Percentiles rank a stretch among this genome's conserved stretches.
These are phyloP conservation scores for Abrostola tripartita DNA, from an alignment of 2,888 invertebrate genomes.

Conservation along the genomic window DNA sequence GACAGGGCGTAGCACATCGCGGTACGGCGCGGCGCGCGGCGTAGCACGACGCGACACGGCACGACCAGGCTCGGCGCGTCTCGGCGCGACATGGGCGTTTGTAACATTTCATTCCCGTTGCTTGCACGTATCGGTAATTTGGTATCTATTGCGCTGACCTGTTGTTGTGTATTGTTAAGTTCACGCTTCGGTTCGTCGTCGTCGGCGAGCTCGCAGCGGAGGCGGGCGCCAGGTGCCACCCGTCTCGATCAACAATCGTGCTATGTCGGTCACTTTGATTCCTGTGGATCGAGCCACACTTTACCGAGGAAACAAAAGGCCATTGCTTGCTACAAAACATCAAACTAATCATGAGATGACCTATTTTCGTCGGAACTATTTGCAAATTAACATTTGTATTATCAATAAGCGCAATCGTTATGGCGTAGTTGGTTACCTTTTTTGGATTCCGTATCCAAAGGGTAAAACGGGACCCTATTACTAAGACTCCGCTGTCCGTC, in stretches of 20 bases:
- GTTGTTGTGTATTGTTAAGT: conserved; percentile 4
- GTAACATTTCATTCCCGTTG: no score
- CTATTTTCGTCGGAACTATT: conserved; percentile 16
- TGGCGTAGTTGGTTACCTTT: conserved; percentile 4
- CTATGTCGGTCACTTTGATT: not conserved
- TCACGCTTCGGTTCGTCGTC: conserved; percentile 1
- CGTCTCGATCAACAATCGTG: conserved; percentile 1
- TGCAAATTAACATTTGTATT: conserved; percentile 17
- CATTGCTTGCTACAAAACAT: not conserved
- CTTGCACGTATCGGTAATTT: no score
- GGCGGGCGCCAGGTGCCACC: conserved; percentile 19
- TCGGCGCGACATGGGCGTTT: no score
- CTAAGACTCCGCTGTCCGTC: no score
- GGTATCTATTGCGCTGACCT: not conserved
- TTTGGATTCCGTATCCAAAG: no score
- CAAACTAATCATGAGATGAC: conserved; percentile 12
- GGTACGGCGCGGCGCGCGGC: conserved; percentile 6
- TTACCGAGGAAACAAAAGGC: not conserved
- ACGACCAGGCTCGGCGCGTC: no score
- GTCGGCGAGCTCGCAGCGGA: not conserved
- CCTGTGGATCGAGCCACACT: not conserved
- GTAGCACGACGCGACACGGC: not conserved
- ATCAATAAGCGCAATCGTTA: conserved; percentile 3
- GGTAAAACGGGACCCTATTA: no score
- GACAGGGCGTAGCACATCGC: conserved; percentile 33